Base-by-base conservation (phyloP, 2,888 invertebrate species). In the Erebia palarica region DNA sequence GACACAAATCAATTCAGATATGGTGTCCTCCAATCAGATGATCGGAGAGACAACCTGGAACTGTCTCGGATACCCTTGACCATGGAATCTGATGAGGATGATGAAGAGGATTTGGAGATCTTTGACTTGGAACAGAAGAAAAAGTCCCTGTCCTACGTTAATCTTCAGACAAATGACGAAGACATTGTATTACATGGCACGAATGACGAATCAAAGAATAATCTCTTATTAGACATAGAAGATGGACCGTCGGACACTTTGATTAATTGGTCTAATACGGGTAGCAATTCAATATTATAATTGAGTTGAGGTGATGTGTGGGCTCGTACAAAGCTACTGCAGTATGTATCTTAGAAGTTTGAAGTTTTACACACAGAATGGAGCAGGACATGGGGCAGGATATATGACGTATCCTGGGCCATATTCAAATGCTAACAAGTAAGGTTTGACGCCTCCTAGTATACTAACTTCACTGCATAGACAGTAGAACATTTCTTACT, bases 21-120 rank as follows among this genome's bases (percentile, higher is more conserved):
- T 70, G 94, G 94, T 14, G 92, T 94, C 10, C 86, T 94, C 7
- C 86, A 91, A 67, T 91, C 93, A 0, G 92, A 93, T 64, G 94
- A 94, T 71, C 80, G 86, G 27, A 84, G 88, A 57, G 92, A 91
- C 74, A 93, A 90, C 73, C 75, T 92, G 53, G 94, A 94, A 79
- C 79, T 92, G 5, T 89, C 93, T 16, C 80, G 89, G 69, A 84
- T 94, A 51, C 93, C 93, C 0, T 79, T 93, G 3, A 93, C 93
- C 0, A 90, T 92, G 88, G 93, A 93, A 63, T 93, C 94, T 0
- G 94, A 94, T 65, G 94, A 94, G 2, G 92, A 93, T 47, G 91
- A 93, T 9, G 94, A 94, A 65, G 93, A 93, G 47, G 93, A 94
- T 70, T 77, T 93, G 42, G 94, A 94, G 76, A 93, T 94, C 78